A percentile compares a stretch with the other conserved stretches of the same genome.
These are phyloP conservation scores for Zalophus californianus DNA, from an alignment of 2,797 vertebrate species.

Conservation along the genomic window DNA sequence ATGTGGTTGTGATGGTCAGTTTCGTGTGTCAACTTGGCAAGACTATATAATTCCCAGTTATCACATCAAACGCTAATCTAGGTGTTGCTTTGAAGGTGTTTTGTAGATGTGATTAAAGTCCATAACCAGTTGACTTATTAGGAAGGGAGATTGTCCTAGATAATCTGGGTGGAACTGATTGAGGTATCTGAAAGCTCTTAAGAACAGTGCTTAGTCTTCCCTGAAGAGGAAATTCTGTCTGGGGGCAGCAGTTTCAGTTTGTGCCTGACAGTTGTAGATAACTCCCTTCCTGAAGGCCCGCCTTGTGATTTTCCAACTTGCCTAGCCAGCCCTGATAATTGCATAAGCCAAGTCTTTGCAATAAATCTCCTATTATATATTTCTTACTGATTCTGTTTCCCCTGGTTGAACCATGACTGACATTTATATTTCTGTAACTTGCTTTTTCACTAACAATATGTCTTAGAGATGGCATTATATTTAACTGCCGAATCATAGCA, in stretches of 20 bases:
- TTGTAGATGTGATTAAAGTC: too few relatives aligned
- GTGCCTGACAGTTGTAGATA: not conserved
- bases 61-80: not conserved
- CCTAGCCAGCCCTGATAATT: not conserved
- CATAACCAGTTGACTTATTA: not conserved
- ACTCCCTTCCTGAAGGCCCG: not conserved
- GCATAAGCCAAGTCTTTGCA: not conserved
- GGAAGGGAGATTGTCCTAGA: not conserved
- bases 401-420: not conserved
- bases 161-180: not conserved
- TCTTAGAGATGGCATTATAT: not conserved
- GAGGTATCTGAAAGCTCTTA: not conserved
- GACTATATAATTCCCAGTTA: not conserved
- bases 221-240: not conserved
- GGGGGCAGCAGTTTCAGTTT: not conserved
- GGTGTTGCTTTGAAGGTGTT: not conserved
- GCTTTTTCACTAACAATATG: not conserved
- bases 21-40: not conserved
- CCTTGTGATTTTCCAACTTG: not conserved
- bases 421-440: not conserved
- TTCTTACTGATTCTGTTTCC: not conserved
- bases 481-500: not conserved
- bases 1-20: not conserved
- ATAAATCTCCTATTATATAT: not conserved
- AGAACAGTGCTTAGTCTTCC: not conserved